These are phyloP conservation scores for Sarcophaga peregrina DNA, from an alignment of 1,140 invertebrate species.

Conservation along the genomic window DNA sequence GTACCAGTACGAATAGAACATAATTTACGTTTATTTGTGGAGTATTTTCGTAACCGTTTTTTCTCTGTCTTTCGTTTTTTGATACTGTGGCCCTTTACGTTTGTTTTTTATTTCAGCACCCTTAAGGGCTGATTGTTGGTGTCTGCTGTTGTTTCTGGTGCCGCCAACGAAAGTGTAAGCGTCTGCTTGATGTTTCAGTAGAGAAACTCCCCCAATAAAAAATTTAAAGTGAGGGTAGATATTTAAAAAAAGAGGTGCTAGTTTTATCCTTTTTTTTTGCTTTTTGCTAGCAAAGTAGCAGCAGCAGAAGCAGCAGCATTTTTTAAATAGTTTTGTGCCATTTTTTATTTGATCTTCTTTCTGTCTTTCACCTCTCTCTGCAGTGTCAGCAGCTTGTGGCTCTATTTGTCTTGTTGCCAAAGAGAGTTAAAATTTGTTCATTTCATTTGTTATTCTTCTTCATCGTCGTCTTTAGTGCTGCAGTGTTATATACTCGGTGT, in stretches of 20 bases:
- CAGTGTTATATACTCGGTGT: neutral
- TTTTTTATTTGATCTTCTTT: neutral
- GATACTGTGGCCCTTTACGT: neutral
- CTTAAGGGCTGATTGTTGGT: conserved; percentile 23
- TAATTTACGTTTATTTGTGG: conserved; percentile 23
- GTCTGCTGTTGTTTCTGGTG: neutral
- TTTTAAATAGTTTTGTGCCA: neutral
- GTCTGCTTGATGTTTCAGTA: too few species aligned
- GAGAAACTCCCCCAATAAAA: neutral
- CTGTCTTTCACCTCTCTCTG: too few species aligned
- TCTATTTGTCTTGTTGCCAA: too few species aligned
- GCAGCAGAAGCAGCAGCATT: neutral
- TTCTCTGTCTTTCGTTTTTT: neutral
- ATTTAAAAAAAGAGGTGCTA: neutral
- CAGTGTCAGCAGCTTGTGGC: too few species aligned
- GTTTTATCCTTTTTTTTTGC: neutral
- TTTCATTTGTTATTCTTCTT: neutral
- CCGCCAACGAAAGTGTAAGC: too few species aligned
- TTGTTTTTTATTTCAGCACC: conserved; percentile 10
- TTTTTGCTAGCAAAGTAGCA: too few species aligned
- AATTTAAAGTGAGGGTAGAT: neutral
- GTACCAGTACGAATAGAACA: neutral
- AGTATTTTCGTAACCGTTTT: neutral
- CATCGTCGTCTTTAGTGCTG: neutral
- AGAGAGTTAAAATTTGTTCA: neutral